A percentile compares a stretch with the other conserved stretches of the same genome.
phyloP scores from a whole-genome alignment of 2,888 invertebrate species.

The Stenichneumon culpator region DNA sequence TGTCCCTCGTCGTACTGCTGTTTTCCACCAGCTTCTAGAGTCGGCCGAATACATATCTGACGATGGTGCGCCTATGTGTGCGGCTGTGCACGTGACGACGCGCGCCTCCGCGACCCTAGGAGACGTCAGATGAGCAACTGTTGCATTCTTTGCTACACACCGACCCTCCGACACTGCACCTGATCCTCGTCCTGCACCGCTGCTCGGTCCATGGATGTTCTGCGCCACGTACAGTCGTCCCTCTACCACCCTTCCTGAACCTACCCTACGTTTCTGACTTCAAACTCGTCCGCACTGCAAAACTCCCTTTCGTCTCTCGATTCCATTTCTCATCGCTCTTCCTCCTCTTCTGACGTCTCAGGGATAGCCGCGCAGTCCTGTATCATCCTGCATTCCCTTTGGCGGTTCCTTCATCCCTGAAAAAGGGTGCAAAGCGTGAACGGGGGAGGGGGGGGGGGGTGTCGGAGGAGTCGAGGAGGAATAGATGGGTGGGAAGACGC shows the following conservation, averaged over 20 bases:
- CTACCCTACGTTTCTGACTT: constrained; percentile 36
- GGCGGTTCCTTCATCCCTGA: constrained; percentile 44
- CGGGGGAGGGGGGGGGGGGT: not conserved
- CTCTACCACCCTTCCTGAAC: constrained; percentile 16
- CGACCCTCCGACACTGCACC: constrained; percentile 34
- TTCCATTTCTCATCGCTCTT: not conserved
- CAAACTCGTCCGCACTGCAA: constrained; percentile 22
- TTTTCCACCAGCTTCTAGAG: constrained; percentile 1
- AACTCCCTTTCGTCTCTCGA: not conserved
- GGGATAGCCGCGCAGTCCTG: constrained; percentile 19
- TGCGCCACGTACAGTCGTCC: constrained; percentile 45
- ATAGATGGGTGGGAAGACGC: constrained; percentile 61
- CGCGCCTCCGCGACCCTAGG: constrained; percentile 59
- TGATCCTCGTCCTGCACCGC: constrained; percentile 39
- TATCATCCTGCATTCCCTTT: constrained; percentile 33
- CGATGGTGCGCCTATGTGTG: constrained; percentile 38
- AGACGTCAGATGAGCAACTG: constrained; percentile 76
- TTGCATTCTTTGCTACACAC: constrained; percentile 73
- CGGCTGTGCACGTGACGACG: constrained; percentile 66
- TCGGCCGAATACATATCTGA: constrained; percentile 1
- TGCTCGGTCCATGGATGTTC: constrained; percentile 31
- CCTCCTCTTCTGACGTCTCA: constrained; percentile 22
- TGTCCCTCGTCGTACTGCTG: not conserved
- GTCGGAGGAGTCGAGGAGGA: constrained; percentile 31
- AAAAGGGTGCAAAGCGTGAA: constrained; percentile 41